A percentile compares a stretch with the other conserved stretches of the same genome.
Evolutionary conservation across 2,888 invertebrate genomes (phyloP).

Genomic region (Agrenia bidenticulata): DNA sequence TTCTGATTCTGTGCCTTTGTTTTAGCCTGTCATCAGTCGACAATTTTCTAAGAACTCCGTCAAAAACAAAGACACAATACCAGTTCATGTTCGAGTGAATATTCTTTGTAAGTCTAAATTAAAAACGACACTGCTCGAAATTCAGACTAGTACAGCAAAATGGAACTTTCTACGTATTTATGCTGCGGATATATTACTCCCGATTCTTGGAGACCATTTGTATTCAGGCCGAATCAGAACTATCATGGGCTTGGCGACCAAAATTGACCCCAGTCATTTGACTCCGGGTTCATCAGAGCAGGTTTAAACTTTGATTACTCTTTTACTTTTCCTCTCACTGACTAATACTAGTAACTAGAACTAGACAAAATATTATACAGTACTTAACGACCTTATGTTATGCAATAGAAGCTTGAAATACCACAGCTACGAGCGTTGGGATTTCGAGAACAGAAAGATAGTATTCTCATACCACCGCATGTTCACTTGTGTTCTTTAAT

Average conservation of each 20-base stretch:
- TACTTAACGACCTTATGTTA: too few species aligned
- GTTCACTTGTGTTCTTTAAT: constrained; percentile 54
- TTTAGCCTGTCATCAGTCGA: constrained; percentile 37
- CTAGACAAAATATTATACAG: too few species aligned
- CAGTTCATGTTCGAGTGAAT: constrained; percentile 17
- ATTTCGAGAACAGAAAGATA: constrained; percentile 48
- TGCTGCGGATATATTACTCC: constrained; percentile 55
- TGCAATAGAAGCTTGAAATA: too few species aligned
- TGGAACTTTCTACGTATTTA: constrained; percentile 57
- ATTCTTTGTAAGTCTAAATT: constrained; percentile 11
- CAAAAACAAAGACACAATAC: constrained; percentile 24
- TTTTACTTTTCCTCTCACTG: background rate
- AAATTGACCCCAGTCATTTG: constrained; percentile 55
- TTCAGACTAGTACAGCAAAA: constrained; percentile 54
- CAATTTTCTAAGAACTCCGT: constrained; percentile 31
- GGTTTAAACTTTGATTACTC: background rate
- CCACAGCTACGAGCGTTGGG: constrained; percentile 52
- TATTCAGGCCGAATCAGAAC: constrained; percentile 55
- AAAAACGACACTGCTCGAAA: constrained; percentile 53
- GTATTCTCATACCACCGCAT: constrained; percentile 55
- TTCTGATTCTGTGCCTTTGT: background rate
- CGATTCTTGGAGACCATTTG: constrained; percentile 57
- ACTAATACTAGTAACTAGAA: background rate
- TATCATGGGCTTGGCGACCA: constrained; percentile 54
- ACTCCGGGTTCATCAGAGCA: constrained; percentile 51